Evolutionary conservation across 2,113 vertebrate genomes (phyloP), one percentile per base, ranked within the genome.

Genomic region (Lepidothrix coronata): DNA sequence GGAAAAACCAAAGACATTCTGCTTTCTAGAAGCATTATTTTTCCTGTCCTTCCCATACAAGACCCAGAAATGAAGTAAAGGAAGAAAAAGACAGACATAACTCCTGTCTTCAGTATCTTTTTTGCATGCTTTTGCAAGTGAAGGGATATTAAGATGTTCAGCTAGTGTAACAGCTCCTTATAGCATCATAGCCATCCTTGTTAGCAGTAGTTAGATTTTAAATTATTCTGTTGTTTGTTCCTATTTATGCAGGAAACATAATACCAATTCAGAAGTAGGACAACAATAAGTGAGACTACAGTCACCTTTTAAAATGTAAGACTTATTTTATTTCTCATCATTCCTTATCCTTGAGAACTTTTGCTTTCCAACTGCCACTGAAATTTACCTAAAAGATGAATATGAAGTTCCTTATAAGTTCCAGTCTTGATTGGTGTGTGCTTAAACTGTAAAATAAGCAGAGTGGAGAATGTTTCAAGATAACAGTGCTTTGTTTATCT

Each of bases 101-200:
- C 22, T 66, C 12, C 24, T 74, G 22, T 66, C 41, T 66, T 44
- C 24, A 39, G 9, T 61, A 33, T 44, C 11, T 35, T 39, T 59
- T 79, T 52, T 70, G 35, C 14, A 24, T 22, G n/a, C 23, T 68
- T 94, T 88, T 83, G 11, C 44, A 87, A 80, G 8, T 74, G 68
- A 79, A 87, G 54, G 61, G 5, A 48, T 74, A 72, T 2, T n/a
- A 52, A 68, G n/a, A 48, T 71, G 14, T 85, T 78, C n/a, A 66
- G 10, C 15, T 61, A 31, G 35, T 33, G 11, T 73, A 80, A 52
- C 67, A 84, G 25, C 55, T 81, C 51, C 37, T 74, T 63, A n/a
- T 7, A 66, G 25, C 14, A 51, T 20, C 0, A 0, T 5, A 67
- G 43, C 35, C 41, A n/a, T 79, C 31, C 5, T 72, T 55, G 30